Evolutionary conservation across 2,797 vertebrate species (phyloP).

Genomic region (Sebastes vulpes): DNA sequence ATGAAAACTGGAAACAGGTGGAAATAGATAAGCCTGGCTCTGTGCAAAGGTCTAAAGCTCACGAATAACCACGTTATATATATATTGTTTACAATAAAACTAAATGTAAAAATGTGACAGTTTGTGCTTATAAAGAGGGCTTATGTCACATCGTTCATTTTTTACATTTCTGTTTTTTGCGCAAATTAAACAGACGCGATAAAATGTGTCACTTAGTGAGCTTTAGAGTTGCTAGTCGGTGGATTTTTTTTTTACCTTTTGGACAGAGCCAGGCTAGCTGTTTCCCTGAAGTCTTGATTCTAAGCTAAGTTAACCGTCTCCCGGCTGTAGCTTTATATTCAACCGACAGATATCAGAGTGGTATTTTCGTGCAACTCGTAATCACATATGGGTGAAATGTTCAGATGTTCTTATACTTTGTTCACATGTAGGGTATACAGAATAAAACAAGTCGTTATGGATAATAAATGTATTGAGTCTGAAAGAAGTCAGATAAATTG

Average conservation of each 20-base stretch:
- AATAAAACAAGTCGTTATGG: not conserved
- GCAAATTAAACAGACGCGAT: not conserved
- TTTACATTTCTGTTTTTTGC: not conserved
- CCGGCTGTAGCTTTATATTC: not conserved
- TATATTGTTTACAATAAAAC: no score
- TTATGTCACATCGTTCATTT: not conserved
- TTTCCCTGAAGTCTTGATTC: not conserved
- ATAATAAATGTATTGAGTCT: slow-evolving; percentile 4
- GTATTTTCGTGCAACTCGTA: not conserved
- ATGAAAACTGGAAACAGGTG: not conserved
- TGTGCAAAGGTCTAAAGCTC: not conserved
- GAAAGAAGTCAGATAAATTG: slow-evolving; percentile 32
- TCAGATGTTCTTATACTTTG: not conserved
- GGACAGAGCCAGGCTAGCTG: not conserved
- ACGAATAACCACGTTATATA: no score
- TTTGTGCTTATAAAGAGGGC: not conserved
- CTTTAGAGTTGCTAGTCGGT: not conserved
- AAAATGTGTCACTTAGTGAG: not conserved
- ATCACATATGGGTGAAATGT: not conserved
- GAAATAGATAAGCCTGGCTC: not conserved
- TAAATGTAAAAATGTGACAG: not conserved
- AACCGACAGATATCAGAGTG: not conserved
- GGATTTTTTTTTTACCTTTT: not conserved
- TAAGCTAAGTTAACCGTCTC: not conserved
- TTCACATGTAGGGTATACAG: not conserved